These are phyloP conservation scores for Cantharis flavilabris DNA, from an alignment of 2,888 invertebrate genomes.

Conservation along the genomic window DNA sequence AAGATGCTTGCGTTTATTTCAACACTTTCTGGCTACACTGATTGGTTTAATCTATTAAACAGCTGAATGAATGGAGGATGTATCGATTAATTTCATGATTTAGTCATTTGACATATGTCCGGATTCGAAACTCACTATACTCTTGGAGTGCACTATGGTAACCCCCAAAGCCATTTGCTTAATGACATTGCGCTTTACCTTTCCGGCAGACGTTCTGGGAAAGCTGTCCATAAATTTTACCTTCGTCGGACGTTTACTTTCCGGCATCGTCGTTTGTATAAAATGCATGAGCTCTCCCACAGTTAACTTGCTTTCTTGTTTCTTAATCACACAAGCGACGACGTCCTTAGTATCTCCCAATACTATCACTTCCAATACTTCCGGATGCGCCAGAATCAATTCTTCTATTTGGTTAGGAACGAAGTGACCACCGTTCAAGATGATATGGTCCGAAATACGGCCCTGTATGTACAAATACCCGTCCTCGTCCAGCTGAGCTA, in stretches of 20 bases:
- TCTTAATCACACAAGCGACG: conserved; percentile 41
- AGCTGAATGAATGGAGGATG: too few relatives aligned
- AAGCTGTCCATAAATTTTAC: conserved; percentile 43
- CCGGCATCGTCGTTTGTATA: conserved; percentile 27
- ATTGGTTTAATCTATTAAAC: too few relatives aligned
- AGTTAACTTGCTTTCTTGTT: conserved; percentile 32
- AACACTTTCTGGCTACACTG: not conserved
- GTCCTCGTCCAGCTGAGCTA: conserved; percentile 43
- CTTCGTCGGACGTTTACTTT: conserved; percentile 36
- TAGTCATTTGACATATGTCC: not conserved
- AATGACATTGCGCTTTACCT: conserved; percentile 40
- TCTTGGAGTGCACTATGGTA: conserved; percentile 14
- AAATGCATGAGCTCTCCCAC: conserved; percentile 37
- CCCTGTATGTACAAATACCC: conserved; percentile 47
- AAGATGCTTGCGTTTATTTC: too few relatives aligned
- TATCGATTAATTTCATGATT: too few relatives aligned
- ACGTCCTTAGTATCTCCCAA: conserved; percentile 39
- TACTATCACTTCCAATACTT: conserved; percentile 41
- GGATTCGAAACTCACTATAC: conserved; percentile 11
- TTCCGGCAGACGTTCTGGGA: conserved; percentile 44
- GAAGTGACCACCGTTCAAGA: conserved; percentile 29
- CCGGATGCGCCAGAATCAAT: conserved; percentile 41
- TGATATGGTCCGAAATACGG: conserved; percentile 42
- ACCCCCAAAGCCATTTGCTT: conserved; percentile 14
- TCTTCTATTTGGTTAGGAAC: conserved; percentile 42